phyloP scores from a whole-genome alignment of 2,113 vertebrate species.

The Xiphias gladius region DNA sequence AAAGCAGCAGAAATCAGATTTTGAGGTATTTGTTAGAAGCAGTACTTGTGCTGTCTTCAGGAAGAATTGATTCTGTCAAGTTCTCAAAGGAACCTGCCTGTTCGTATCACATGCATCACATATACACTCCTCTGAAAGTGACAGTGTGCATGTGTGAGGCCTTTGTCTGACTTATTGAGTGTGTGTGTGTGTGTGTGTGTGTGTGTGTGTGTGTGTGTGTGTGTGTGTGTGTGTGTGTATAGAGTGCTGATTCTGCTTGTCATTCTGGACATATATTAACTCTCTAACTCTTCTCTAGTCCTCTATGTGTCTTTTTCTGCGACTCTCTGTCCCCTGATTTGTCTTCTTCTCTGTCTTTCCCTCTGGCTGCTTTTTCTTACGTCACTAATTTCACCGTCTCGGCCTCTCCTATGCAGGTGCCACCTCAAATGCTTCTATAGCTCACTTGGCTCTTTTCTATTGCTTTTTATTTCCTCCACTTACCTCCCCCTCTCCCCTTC shows the following conservation, averaged over 20 bases:
- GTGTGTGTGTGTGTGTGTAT: slow-evolving; percentile 22
- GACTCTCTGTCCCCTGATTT: background rate
- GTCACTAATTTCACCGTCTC: background rate
- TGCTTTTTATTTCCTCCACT: slow-evolving; percentile 19
- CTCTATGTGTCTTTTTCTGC: background rate
- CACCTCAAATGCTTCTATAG: slow-evolving; percentile 1
- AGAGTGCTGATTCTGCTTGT: slow-evolving; percentile 25
- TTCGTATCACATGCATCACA: background rate
- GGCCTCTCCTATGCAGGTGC: background rate
- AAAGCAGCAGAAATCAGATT: no score
- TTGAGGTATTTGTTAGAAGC: no score
- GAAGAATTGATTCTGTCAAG: no score
- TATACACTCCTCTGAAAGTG: background rate
- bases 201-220: no score
- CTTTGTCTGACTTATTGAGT: slow-evolving; percentile 3
- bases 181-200: no score
- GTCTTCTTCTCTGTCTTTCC: slow-evolving; percentile 16
- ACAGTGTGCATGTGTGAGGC: background rate
- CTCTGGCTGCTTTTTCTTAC: slow-evolving; percentile 2
- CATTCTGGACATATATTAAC: background rate
- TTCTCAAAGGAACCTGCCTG: background rate
- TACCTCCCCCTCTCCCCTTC: background rate
- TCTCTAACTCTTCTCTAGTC: slow-evolving; percentile 9
- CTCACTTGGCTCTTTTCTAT: slow-evolving; percentile 18
- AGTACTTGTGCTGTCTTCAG: no score